A percentile compares a stretch with the other conserved stretches of the same genome.
Evolutionary conservation across 2,888 invertebrate genomes (phyloP).

Genomic region (Pantelozetes paolii): DNA sequence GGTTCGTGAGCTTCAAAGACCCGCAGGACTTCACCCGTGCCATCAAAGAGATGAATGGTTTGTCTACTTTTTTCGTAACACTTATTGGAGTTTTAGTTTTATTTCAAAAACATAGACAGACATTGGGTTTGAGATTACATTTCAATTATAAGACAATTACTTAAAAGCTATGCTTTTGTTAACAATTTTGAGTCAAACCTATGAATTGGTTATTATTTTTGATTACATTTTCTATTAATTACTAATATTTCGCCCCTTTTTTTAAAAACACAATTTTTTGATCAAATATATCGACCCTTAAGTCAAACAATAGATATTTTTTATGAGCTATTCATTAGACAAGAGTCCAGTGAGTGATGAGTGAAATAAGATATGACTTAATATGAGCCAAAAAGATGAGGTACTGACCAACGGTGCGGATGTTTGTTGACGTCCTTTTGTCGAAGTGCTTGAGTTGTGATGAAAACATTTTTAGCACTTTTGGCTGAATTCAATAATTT

Average conservation of each 20-base stretch:
- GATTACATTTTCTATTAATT: no score
- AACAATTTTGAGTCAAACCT: no score
- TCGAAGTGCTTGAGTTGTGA: background rate
- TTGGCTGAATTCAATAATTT: background rate
- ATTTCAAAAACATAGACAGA: background rate
- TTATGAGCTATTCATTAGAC: no score
- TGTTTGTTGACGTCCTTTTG: background rate
- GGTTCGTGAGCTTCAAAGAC: slow-evolving; percentile 96
- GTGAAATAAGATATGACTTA: background rate
- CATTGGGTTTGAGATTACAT: background rate
- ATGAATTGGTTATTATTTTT: no score
- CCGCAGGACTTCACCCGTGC: slow-evolving; percentile 95
- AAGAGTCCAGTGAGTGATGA: background rate
- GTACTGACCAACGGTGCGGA: slow-evolving; percentile 26
- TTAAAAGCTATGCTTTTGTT: no score
- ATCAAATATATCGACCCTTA: no score
- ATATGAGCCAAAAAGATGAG: slow-evolving; percentile 25
- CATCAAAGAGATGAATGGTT: slow-evolving; percentile 99
- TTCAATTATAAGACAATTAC: no score
- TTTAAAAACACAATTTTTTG: no score
- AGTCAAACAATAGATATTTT: no score
- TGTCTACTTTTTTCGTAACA: slow-evolving; percentile 50
- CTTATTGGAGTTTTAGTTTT: background rate
- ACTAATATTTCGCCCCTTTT: no score
- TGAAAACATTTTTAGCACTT: background rate